Conservation (phyloP, 1,140 invertebrate species). For the Penaeus vannamei region DNA sequence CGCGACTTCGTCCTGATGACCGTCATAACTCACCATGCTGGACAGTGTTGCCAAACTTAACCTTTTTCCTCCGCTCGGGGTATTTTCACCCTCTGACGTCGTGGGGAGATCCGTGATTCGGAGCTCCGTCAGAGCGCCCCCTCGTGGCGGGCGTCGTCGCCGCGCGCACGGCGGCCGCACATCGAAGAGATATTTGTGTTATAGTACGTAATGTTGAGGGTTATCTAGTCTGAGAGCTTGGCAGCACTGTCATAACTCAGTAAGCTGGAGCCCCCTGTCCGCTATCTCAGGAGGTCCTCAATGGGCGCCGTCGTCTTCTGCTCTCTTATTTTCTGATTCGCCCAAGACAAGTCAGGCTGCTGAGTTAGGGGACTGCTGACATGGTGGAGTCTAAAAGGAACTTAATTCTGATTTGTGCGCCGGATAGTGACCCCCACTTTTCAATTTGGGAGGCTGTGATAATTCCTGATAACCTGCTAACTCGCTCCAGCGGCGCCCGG, state of each 20-base stretch:
- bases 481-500: slow-evolving; percentile 23
- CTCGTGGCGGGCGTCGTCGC: no score
- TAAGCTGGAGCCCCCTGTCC: slow-evolving; percentile 64
- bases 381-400: slow-evolving; percentile 61
- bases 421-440: slow-evolving; percentile 54
- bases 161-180: slow-evolving; percentile 2
- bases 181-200: slow-evolving; percentile 33
- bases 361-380: slow-evolving; percentile 65
- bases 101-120: slow-evolving; percentile 7
- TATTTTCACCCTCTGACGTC: slow-evolving; percentile 44
- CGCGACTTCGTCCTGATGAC: slow-evolving; percentile 66
- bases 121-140: background rate
- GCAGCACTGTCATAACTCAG: slow-evolving; percentile 63
- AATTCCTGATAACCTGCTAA: slow-evolving; percentile 58
- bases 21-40: slow-evolving; percentile 66
- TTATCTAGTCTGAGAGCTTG: slow-evolving; percentile 36
- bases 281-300: slow-evolving; percentile 63
- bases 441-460: slow-evolving; percentile 53
- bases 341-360: slow-evolving; percentile 57
- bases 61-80: slow-evolving; percentile 52
- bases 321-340: slow-evolving; percentile 66
- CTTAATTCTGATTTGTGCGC: slow-evolving; percentile 64
- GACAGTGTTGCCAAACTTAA: slow-evolving; percentile 66
- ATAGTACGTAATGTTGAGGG: slow-evolving; percentile 33
- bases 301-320: slow-evolving; percentile 62